Evolutionary conservation across 2,797 vertebrate genomes (phyloP).

Genomic region (Petrocephalus sullivani): DNA sequence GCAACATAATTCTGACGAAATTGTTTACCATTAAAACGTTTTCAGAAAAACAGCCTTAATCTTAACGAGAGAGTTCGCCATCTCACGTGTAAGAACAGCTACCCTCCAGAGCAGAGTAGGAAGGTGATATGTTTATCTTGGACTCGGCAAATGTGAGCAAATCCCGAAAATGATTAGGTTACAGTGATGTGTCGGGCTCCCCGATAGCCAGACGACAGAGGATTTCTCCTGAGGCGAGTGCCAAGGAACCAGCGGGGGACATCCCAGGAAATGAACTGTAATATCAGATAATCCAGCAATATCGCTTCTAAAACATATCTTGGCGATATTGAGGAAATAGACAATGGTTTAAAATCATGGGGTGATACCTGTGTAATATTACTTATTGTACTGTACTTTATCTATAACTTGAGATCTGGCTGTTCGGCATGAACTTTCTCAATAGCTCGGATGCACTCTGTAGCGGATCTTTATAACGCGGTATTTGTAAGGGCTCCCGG

Average conservation of each 20-base stretch:
- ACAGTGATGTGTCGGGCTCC: background rate
- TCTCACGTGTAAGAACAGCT: background rate
- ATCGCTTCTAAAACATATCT: background rate
- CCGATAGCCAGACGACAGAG: background rate
- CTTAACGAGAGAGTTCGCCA: background rate
- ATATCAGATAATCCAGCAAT: background rate
- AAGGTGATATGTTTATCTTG: background rate
- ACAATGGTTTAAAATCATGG: background rate
- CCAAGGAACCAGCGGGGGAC: background rate
- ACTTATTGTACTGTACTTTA: background rate
- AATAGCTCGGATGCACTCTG: background rate
- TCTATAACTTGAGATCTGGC: background rate
- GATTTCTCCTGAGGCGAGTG: background rate
- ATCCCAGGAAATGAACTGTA: background rate
- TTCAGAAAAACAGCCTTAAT: background rate
- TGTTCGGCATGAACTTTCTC: background rate
- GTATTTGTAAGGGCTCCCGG: constrained; percentile 14
- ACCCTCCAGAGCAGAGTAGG: background rate
- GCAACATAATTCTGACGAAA: background rate
- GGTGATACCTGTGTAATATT: background rate
- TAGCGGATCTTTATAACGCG: background rate
- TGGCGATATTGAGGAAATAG: background rate
- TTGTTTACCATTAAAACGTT: background rate
- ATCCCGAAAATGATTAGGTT: background rate
- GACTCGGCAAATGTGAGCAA: background rate